These are phyloP conservation scores for Hybos culiciformis DNA, from an alignment of 2,888 invertebrate genomes.

Conservation along the genomic window DNA sequence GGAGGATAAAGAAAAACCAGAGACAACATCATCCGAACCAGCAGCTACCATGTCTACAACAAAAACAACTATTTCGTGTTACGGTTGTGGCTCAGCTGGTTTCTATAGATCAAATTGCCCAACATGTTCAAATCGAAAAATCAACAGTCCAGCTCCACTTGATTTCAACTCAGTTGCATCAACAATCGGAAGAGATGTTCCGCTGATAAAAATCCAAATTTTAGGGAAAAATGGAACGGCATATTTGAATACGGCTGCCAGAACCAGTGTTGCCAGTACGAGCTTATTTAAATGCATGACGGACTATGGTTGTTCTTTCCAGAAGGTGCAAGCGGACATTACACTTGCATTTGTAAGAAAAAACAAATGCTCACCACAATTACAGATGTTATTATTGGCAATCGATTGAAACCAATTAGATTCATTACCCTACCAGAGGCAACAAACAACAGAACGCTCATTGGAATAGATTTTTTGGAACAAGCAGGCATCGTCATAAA, in stretches of 20 bases:
- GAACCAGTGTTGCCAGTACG: constrained; percentile 7
- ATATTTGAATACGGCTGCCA: constrained; percentile 8
- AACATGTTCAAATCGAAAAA: not conserved
- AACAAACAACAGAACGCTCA: constrained; percentile 6
- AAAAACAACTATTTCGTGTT: constrained; percentile 1
- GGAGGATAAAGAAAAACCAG: not conserved
- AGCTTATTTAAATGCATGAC: constrained; percentile 1
- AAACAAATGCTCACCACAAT: constrained; percentile 1
- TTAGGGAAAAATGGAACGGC: constrained; percentile 6
- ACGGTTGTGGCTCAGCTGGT: constrained; percentile 4
- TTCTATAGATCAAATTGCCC: constrained; percentile 3
- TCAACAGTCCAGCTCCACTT: not conserved
- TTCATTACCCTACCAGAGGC: constrained; percentile 5
- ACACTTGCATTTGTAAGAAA: not conserved
- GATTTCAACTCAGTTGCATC: not conserved
- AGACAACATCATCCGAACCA: not conserved
- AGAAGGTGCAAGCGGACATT: not conserved
- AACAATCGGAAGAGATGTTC: constrained; percentile 1
- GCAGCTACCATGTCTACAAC: not conserved
- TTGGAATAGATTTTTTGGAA: constrained; percentile 9
- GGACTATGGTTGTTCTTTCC: constrained; percentile 1
- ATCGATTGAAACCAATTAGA: constrained; percentile 4
- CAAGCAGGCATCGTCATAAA: not conserved
- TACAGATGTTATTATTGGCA: constrained; percentile 7
- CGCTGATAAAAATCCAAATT: constrained; percentile 2